Base-by-base conservation (phyloP, 2,888 invertebrate genomes). In the Oligia strigilis region DNA sequence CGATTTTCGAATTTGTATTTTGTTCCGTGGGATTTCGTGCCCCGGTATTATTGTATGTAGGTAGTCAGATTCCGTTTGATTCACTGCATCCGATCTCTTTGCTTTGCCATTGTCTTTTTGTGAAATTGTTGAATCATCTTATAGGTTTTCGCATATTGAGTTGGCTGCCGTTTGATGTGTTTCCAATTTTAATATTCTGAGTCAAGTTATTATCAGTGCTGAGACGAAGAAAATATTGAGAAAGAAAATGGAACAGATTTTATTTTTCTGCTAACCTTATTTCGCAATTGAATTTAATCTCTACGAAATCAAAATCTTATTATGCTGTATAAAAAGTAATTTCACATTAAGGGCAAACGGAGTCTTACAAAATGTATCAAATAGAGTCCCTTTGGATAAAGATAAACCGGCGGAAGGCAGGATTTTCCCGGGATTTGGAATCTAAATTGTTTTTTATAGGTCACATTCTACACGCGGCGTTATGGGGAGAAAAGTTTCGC, bases 381-480 rank as follows among this genome's bases (percentile, higher is more conserved):
- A 93, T 92, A 91, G 91, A 93, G 92, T 92, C 92, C 91, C 92
- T 92, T 91, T 89, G 90, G 92, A 93, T 93, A 92, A 93, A 91
- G 93, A 93, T 94, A 93, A 93, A 92, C 92, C 91, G 87, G 85
- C 88, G 89, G 89, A 92, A 92, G 91, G 91, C 91, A 89, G 92
- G 93, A 92, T 93, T 94, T 93, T 89, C 86, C 84, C 85, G 90
- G 92, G 94, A 93, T 94, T 94, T 92, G 85, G 89, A 89, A 86
- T 90, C 90, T 87, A 92, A 93, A 94, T 94, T 93, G 94, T 93
- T 93, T 94, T 91, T 91, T 92, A 84, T 90, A 84, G 87, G 82
- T 81, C 80, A 82, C 83, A 89, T 88, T 87, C 78, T 85, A 79
- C 87, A 81, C 77, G 75, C 77, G 74, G 75, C 29, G 70, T 82